phyloP scores from a whole-genome alignment of 2,797 vertebrate genomes.

The Macropus fuliginosus region DNA sequence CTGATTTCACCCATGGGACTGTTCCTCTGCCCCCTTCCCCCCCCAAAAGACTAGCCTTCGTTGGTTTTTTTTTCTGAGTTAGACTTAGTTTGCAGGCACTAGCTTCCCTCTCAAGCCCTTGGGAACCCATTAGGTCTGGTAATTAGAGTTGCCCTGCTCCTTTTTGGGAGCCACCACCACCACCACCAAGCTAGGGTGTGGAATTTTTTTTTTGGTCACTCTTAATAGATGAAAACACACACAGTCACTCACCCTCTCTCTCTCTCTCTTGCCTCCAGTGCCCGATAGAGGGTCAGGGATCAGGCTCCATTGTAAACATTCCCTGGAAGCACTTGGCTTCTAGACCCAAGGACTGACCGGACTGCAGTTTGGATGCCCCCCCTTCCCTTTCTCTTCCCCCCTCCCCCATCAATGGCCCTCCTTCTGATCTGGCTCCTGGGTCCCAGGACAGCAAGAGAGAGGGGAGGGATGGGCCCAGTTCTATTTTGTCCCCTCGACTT shows the following conservation, averaged over 20 bases:
- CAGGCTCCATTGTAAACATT: too few species aligned
- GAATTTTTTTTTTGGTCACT: not conserved
- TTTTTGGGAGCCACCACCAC: not conserved
- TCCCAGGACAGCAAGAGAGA: not conserved
- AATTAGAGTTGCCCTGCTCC: not conserved
- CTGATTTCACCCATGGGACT: not conserved
- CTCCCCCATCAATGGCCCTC: not conserved
- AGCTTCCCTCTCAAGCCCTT: not conserved
- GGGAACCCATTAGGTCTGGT: not conserved
- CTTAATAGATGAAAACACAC: not conserved
- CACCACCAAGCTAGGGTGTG: not conserved
- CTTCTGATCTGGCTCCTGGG: not conserved
- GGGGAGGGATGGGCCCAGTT: not conserved
- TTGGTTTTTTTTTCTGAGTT: not conserved
- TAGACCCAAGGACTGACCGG: not conserved
- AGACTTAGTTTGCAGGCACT: not conserved
- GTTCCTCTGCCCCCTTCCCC: not conserved
- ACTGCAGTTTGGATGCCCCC: not conserved
- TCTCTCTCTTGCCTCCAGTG: too few species aligned
- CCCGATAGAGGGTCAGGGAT: too few species aligned
- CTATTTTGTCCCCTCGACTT: not conserved
- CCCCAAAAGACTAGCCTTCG: not conserved
- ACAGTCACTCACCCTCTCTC: too few species aligned
- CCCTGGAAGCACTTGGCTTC: not conserved
- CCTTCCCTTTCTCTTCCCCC: not conserved